These are phyloP conservation scores for Tautogolabrus adspersus DNA, from an alignment of 2,113 vertebrate species.

Conservation along the genomic window DNA sequence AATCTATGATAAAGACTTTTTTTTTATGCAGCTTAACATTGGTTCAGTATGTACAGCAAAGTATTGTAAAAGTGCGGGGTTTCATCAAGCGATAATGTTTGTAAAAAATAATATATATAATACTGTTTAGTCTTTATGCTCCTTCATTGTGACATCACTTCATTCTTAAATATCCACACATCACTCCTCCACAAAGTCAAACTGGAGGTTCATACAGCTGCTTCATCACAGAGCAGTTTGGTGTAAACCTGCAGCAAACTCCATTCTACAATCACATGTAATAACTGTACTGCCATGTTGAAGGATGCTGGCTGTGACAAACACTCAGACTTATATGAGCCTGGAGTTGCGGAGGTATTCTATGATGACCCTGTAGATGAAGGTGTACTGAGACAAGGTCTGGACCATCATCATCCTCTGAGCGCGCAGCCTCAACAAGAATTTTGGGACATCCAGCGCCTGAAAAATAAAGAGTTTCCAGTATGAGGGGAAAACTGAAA, in stretches of 20 bases:
- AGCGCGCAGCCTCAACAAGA: conserved; percentile 87
- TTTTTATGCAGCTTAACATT: conserved; percentile 69
- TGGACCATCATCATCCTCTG: conserved; percentile 99
- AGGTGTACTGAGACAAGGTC: conserved; percentile 94
- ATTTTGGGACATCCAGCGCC: conserved; percentile 90
- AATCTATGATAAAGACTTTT: conserved; percentile 24
- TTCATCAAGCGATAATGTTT: conserved; percentile 63
- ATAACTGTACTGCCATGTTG: too few species aligned
- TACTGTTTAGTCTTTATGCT: conserved; percentile 75
- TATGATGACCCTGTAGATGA: conserved; percentile 95
- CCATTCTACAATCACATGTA: conserved; percentile 2
- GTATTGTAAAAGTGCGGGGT: conserved; percentile 80
- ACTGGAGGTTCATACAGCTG: conserved; percentile 9
- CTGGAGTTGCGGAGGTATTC: conserved; percentile 95
- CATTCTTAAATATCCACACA: conserved; percentile 8
- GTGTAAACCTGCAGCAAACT: conserved; percentile 11
- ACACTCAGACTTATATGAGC: conserved; percentile 86
- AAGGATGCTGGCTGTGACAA: too few species aligned
- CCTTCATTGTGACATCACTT: conserved; percentile 36
- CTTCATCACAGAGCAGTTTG: conserved; percentile 20
- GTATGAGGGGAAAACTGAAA: background rate
- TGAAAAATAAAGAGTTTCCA: conserved; percentile 58
- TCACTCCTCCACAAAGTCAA: background rate
- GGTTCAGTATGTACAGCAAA: conserved; percentile 74
- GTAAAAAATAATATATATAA: conserved; percentile 76